Conservation (phyloP, 2,888 invertebrate species). For the Pheosia gnoma region DNA sequence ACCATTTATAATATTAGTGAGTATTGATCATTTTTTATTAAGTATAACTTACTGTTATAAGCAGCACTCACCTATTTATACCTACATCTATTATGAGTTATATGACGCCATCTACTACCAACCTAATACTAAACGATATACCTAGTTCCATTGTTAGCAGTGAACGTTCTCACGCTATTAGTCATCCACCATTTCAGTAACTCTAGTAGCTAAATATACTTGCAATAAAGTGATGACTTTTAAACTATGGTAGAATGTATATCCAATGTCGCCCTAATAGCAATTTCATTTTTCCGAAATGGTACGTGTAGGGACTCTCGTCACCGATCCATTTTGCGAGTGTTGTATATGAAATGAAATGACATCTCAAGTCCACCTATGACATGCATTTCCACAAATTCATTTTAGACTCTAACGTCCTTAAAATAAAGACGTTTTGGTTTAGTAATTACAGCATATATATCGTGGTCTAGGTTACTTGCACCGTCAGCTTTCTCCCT, state of each 20-base stretch:
- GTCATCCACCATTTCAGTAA: conserved; percentile 28
- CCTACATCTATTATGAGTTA: conserved; percentile 7
- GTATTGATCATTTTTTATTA: no score
- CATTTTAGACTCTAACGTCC: conserved; percentile 24
- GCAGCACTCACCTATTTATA: no score
- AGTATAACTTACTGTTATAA: no score
- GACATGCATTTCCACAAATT: conserved; percentile 6
- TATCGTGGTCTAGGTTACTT: conserved; percentile 52
- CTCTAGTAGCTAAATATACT: conserved; percentile 7
- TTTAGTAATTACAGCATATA: conserved; percentile 21
- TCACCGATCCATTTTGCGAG: conserved; percentile 80
- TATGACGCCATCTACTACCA: conserved; percentile 39
- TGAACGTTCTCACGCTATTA: conserved; percentile 37
- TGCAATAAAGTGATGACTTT: conserved; percentile 47
- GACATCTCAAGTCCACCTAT: conserved; percentile 60
- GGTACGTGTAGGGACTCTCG: conserved; percentile 70
- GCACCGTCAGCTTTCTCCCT: conserved; percentile 77
- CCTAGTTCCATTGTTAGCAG: conserved; percentile 47
- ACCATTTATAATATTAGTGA: no score
- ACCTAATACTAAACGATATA: conserved; percentile 43
- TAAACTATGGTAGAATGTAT: conserved; percentile 64
- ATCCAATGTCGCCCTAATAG: conserved; percentile 68
- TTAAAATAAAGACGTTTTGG: conserved; percentile 21
- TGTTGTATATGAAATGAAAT: conserved; percentile 81
- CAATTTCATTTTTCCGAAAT: conserved; percentile 81